These are phyloP conservation scores for Propithecus perrieri DNA, from an alignment of 2,797 vertebrate species.

Conservation along the genomic window DNA sequence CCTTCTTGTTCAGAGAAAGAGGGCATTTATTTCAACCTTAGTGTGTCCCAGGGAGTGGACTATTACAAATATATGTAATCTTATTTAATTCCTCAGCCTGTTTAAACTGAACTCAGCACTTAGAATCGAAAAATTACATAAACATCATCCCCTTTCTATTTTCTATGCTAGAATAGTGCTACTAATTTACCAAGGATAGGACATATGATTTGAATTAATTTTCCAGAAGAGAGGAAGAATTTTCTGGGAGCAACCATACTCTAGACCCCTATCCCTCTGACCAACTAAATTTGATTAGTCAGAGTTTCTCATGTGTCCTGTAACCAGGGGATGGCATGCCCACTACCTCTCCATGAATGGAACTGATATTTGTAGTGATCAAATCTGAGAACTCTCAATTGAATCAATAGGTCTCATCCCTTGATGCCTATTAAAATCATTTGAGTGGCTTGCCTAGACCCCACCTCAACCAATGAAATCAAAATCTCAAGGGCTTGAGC, in stretches of 20 bases:
- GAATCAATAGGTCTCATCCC: neutral
- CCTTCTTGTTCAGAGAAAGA: neutral
- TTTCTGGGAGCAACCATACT: neutral
- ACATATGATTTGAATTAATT: conserved; percentile 35
- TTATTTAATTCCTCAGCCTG: neutral
- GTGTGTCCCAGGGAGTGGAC: neutral
- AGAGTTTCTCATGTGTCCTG: conserved; percentile 19
- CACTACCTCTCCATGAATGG: too few relatives aligned
- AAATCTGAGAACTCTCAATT: neutral
- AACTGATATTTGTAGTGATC: neutral
- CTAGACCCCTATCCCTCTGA: neutral
- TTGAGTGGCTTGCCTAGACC: neutral
- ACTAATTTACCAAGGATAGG: neutral
- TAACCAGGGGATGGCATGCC: neutral
- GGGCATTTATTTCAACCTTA: neutral
- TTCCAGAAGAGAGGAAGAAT: conserved; percentile 20
- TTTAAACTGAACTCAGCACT: neutral
- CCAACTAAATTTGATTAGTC: neutral
- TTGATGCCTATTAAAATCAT: neutral
- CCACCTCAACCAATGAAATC: neutral
- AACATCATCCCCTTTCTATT: neutral
- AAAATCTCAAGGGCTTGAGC: neutral
- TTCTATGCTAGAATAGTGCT: neutral
- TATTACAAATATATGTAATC: neutral
- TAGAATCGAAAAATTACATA: conserved; percentile 6